Conservation (phyloP, 2,797 vertebrate genomes). For the Carduelis carduelis region DNA sequence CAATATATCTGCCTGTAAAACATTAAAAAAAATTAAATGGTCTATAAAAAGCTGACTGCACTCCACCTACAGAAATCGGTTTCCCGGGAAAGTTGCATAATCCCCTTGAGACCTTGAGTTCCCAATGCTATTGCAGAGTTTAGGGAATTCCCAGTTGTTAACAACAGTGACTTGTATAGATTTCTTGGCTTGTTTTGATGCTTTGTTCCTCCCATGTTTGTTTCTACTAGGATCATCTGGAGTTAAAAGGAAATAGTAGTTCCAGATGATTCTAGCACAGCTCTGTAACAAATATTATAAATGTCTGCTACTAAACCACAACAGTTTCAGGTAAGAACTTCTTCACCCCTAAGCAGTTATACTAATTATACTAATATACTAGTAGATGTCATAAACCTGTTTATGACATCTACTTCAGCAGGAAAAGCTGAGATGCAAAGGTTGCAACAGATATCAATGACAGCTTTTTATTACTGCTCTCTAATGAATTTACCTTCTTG, state of each 20-base stretch:
- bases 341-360: not conserved
- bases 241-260: not conserved
- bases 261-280: not conserved
- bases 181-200: not conserved
- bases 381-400: not conserved
- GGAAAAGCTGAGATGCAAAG: not conserved
- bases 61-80: not conserved
- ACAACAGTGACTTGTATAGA: not conserved
- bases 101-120: not conserved
- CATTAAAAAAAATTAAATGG: not conserved
- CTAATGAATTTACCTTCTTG: not conserved
- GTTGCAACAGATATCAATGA: not conserved
- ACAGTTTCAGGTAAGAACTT: not conserved
- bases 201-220: not conserved
- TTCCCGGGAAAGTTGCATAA: constrained; percentile 29
- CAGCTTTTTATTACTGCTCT: not conserved
- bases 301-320: not conserved
- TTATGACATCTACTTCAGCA: not conserved
- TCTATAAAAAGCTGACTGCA: not conserved
- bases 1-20: constrained; percentile 92
- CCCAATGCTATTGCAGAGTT: not conserved
- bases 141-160: constrained; percentile 11
- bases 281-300: not conserved
- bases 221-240: not conserved
- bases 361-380: not conserved